phyloP scores from a whole-genome alignment of 2,888 invertebrate species.

The Seira sanloemensis region DNA sequence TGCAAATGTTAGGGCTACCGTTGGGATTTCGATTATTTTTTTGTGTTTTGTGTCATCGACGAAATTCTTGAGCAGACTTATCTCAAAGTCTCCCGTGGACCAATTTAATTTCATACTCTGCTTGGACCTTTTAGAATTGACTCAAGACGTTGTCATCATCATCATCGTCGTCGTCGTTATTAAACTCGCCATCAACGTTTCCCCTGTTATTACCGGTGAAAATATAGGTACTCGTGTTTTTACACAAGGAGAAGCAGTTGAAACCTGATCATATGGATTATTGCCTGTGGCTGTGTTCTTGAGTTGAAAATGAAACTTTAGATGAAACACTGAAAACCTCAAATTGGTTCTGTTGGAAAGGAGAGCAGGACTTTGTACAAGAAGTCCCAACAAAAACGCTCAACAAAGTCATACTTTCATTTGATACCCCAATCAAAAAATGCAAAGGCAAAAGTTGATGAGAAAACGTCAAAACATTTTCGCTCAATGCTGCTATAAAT shows the following conservation, averaged over 20 bases:
- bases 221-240: slow-evolving; percentile 5
- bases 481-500: too few relatives aligned
- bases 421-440: too few relatives aligned
- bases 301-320: slow-evolving; percentile 8
- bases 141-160: background rate
- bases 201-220: slow-evolving; percentile 8
- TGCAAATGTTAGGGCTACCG: slow-evolving; percentile 57
- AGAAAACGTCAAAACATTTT: too few relatives aligned
- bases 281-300: slow-evolving; percentile 3
- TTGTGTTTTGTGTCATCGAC: slow-evolving; percentile 63
- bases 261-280: slow-evolving; percentile 13
- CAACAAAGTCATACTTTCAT: too few relatives aligned
- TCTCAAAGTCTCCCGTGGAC: slow-evolving; percentile 61
- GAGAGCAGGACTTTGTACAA: too few relatives aligned
- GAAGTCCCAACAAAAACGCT: too few relatives aligned
- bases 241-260: background rate
- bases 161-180: slow-evolving; percentile 40
- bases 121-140: slow-evolving; percentile 30
- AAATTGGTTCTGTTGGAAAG: background rate
- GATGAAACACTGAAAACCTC: background rate
- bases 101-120: slow-evolving; percentile 55
- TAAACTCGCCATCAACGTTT: slow-evolving; percentile 7
- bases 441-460: too few relatives aligned
- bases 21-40: slow-evolving; percentile 64
- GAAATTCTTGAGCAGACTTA: slow-evolving; percentile 62